Evolutionary conservation across 64 coral and sea anemone species (phyloP), one percentile per base, ranked within the genome.

Genomic region (Montipora capricornis): DNA sequence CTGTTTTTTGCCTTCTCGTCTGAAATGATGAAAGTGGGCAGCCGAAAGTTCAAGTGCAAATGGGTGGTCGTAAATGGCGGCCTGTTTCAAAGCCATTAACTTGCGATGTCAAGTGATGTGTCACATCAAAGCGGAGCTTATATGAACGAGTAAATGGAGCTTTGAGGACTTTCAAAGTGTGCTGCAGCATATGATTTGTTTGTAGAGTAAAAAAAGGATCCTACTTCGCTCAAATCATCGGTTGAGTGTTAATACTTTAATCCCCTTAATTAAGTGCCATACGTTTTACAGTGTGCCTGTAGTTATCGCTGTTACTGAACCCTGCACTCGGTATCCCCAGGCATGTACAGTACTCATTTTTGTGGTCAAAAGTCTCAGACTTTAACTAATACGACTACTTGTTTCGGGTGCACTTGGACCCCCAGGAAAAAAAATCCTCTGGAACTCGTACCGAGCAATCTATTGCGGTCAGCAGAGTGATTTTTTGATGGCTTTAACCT

Each of bases 121-220:
- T 71, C 82, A 86, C 82, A 49, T 86, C 82, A 70, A 82, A 82
- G 58, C 55, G 80, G 80, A 24, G 58, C 8, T 57, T 61, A 70
- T 49, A 51, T 71, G 82, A 71, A 69, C 64, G 17, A 47, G 44
- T 86, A 86, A 86, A 86, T 86, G 61, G 67, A 71, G 44, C 48
- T 71, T 86, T 86, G 82, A 86, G 82, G 59, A 86, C 82, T 71
- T 86, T 71, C 71, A 86, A 86, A 86, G 82, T 86, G 82, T 46
- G 62, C 15, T 86, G 66, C 82, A 49, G 66, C 48, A 44, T 86
- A 86, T 86, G 82, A 71, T 73, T 86, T 86, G 82, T 86, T 86
- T 86, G 82, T 86, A 69, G 15, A 86, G 82, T 71, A 44, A 16
- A 70, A 86, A 86, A 86, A 17, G 82, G 47, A 44, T 64, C 49